Evolutionary conservation across 2,888 invertebrate genomes (phyloP), one percentile per base, ranked within the genome.

Genomic region (Neocrepidodera transversa): DNA sequence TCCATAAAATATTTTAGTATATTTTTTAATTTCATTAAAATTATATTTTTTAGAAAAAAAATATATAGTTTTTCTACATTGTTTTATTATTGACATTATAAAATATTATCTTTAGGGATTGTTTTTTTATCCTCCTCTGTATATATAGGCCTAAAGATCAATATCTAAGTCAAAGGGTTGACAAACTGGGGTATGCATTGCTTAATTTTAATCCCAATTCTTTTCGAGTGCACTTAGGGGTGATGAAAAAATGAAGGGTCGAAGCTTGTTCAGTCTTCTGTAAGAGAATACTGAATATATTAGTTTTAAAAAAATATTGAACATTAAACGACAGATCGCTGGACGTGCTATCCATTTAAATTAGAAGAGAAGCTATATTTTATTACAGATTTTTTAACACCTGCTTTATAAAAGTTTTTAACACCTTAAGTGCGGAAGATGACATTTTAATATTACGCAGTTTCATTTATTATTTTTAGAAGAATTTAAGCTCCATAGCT

Each of bases 141-240:
- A 56, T 56, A 60, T 60, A 42, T 60, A 56, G 56, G 60, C 26
- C 56, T 56, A 56, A 23, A 56, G 56, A 60, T 60, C 60, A 42
- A 60, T 60, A 60, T 58, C 54, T 58, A 51, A 58, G 54, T 58
- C 58, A 62, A 62, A 62, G 62, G 62, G 62, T 62, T 58, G 58
- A 62, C 54, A 62, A 58, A 58, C 54, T 55, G 18, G 55, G 62
- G 62, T 58, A 51, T 54, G 51, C 58, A 55, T 35, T 50, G 38
- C 47, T 40, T 58, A 58, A 58, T 62, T 62, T 58, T 51, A 58
- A 62, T 54, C 40, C 42, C 50, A 48, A 50, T 62, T 54, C 54
- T 58, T 51, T 54, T 30, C 28, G 47, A 48, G 40, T 50, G 40
- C 55, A 60, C 50, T 58, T 47, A 48, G 60, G 62, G 62, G 42